These are phyloP conservation scores for Junonia oenone DNA, from an alignment of 2,888 invertebrate genomes.

Conservation along the genomic window DNA sequence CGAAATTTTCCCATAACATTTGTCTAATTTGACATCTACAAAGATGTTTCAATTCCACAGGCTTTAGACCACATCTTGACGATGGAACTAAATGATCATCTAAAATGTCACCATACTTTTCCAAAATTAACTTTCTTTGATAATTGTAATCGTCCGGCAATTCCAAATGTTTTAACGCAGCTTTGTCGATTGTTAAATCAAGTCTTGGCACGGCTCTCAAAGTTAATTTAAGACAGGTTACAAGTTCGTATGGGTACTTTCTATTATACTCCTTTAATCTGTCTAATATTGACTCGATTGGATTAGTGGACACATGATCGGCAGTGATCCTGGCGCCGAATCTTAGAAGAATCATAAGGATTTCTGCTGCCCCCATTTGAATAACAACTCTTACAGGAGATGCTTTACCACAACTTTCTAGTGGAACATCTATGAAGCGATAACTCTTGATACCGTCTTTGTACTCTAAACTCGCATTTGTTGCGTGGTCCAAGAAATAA, in stretches of 20 bases:
- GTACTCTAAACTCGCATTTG: conserved; percentile 82
- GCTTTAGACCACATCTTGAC: conserved; percentile 80
- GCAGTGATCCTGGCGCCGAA: conserved; percentile 83
- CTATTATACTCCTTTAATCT: conserved; percentile 82
- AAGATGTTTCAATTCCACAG: conserved; percentile 87
- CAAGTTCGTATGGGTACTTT: conserved; percentile 84
- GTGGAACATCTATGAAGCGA: conserved; percentile 88
- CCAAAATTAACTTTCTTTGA: conserved; percentile 59
- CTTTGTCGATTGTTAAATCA: conserved; percentile 65
- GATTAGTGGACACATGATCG: conserved; percentile 80
- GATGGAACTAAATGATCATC: conserved; percentile 80
- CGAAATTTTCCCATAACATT: conserved; percentile 83
- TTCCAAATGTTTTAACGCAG: conserved; percentile 48
- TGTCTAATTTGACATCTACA: conserved; percentile 85
- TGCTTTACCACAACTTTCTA: conserved; percentile 88
- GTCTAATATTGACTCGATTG: conserved; percentile 82
- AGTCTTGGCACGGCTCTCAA: conserved; percentile 82
- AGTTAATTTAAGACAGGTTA: conserved; percentile 84
- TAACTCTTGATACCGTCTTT: conserved; percentile 49
- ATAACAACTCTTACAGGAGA: conserved; percentile 86
- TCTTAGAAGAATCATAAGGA: conserved; percentile 85
- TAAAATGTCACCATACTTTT: conserved; percentile 72
- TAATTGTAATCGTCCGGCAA: conserved; percentile 66
- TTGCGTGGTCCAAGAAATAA: conserved; percentile 88
- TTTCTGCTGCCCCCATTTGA: conserved; percentile 86